Percentiles rank a stretch among this genome's conserved stretches.
phyloP scores from a whole-genome alignment of 23 tunicate species.

The Oikopleura vanhoeffeni region DNA sequence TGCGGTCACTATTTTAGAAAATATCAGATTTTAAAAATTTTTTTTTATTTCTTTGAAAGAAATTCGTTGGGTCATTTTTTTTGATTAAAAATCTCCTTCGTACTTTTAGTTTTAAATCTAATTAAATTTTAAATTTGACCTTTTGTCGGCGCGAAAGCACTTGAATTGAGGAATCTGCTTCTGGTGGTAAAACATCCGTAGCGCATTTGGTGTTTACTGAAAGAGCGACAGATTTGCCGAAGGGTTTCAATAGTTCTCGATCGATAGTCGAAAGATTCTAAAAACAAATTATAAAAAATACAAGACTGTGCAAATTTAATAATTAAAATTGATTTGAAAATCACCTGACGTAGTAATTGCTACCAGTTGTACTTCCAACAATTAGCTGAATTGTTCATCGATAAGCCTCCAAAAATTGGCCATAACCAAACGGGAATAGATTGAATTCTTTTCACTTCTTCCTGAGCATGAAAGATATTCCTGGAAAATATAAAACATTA shows the following conservation, averaged over 20 bases:
- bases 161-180: constrained; percentile 95
- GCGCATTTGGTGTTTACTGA: constrained; percentile 87
- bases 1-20: too few relatives aligned
- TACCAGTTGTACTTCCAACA: constrained; percentile 91
- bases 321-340: background rate
- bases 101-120: background rate
- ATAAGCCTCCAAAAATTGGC: constrained; percentile 97
- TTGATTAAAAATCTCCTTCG: too few relatives aligned
- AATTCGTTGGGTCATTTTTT: too few relatives aligned
- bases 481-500: background rate
- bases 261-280: background rate
- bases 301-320: background rate
- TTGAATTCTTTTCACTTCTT: constrained; percentile 96
- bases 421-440: constrained; percentile 96
- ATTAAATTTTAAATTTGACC: constrained; percentile 23
- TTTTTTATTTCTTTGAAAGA: too few relatives aligned
- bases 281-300: background rate
- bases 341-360: constrained; percentile 77
- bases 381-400: constrained; percentile 87
- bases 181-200: constrained; percentile 90
- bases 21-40: too few relatives aligned
- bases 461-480: constrained; percentile 98
- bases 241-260: constrained; percentile 86
- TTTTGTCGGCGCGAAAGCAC: constrained; percentile 46
- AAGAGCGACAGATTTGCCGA: constrained; percentile 91